Percentiles rank a stretch among this genome's conserved stretches.
phyloP scores from a whole-genome alignment of 2,888 invertebrate species.

The Apodemia mormo region DNA sequence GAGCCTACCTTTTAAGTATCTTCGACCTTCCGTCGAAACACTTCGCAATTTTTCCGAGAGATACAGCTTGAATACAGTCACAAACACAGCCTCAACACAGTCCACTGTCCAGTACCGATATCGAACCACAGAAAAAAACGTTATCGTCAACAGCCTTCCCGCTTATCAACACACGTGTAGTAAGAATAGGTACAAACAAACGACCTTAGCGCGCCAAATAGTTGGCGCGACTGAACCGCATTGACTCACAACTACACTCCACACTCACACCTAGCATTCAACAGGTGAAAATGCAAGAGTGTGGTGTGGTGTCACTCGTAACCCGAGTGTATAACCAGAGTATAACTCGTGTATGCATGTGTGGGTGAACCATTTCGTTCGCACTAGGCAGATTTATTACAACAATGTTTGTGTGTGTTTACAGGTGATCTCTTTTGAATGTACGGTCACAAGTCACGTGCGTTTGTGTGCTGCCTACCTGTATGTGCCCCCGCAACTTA shows the following conservation, averaged over 20 bases:
- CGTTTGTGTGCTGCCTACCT: conserved; percentile 69
- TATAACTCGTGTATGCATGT: conserved; percentile 61
- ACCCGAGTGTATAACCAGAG: conserved; percentile 63
- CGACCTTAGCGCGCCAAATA: conserved; percentile 75
- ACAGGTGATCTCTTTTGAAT: conserved; percentile 66
- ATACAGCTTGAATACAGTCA: conserved; percentile 60
- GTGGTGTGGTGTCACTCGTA: conserved; percentile 71
- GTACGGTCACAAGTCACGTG: conserved; percentile 73
- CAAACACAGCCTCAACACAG: conserved; percentile 64
- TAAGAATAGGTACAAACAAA: conserved; percentile 34
- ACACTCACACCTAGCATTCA: conserved; percentile 60
- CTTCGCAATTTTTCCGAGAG: conserved; percentile 72
- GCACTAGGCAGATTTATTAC: conserved; percentile 72
- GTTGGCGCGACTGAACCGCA: conserved; percentile 71
- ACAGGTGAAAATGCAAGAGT: conserved; percentile 78
- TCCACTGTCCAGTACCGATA: conserved; percentile 44
- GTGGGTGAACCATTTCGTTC: conserved; percentile 72
- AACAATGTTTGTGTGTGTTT: conserved; percentile 50
- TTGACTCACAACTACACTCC: conserved; percentile 60
- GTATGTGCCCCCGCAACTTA: conserved; percentile 70
- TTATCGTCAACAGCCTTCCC: conserved; percentile 66
- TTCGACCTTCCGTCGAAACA: conserved; percentile 68
- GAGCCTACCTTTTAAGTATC: conserved; percentile 73
- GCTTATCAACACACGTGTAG: conserved; percentile 56
- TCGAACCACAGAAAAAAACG: conserved; percentile 41